Evolutionary conservation across 2,888 invertebrate genomes (phyloP).

Genomic region (Leptopilina myrica): DNA sequence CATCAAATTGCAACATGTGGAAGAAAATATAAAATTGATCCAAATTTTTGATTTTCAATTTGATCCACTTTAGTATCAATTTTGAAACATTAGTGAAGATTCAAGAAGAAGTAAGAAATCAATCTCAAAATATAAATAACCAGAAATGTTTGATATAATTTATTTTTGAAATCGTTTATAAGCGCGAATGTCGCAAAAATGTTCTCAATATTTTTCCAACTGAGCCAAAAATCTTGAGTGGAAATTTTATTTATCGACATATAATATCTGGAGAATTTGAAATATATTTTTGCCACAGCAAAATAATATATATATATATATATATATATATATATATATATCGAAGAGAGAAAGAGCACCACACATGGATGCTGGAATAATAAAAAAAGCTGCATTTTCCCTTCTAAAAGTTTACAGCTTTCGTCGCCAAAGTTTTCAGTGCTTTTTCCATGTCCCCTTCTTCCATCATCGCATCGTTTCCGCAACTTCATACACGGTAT

Average conservation of each 20-base stretch:
- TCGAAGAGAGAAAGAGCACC: background rate
- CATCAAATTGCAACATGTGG: too few relatives aligned
- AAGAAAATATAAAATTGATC: too few relatives aligned
- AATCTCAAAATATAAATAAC: too few relatives aligned
- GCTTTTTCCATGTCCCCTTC: constrained; percentile 14
- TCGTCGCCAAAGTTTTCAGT: constrained; percentile 29
- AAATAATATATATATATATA: constrained; percentile 29
- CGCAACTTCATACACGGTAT: background rate
- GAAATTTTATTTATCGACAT: background rate
- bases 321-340: too few relatives aligned
- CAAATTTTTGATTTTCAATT: too few relatives aligned
- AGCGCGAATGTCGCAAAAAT: background rate
- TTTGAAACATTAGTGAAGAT: too few relatives aligned
- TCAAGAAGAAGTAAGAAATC: too few relatives aligned
- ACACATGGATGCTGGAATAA: background rate
- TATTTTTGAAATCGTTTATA: background rate
- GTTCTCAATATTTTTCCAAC: background rate
- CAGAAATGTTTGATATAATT: too few relatives aligned
- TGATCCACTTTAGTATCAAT: too few relatives aligned
- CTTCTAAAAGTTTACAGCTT: constrained; percentile 10
- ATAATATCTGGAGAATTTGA: constrained; percentile 5
- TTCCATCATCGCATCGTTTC: background rate
- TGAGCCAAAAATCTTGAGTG: background rate
- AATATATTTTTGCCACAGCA: background rate
- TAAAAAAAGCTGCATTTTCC: constrained; percentile 19